Conservation (phyloP, 2,797 vertebrate genomes). For the Numenius phaeopus region DNA sequence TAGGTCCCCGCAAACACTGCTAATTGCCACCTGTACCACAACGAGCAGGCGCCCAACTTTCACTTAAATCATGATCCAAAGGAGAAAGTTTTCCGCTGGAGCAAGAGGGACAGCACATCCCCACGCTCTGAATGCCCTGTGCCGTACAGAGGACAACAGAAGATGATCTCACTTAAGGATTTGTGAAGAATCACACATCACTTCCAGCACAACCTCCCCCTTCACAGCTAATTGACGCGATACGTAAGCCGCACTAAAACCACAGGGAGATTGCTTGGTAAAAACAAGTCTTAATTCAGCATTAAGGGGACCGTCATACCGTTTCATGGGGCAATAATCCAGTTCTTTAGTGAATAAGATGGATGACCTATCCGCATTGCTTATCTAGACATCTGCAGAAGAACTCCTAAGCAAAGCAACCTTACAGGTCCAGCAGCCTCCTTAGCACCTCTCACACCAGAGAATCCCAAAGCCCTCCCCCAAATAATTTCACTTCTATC, state of each 20-base stretch:
- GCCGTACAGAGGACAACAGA: not conserved
- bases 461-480: not conserved
- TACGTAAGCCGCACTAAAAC: not conserved
- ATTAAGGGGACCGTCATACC: constrained; percentile 29
- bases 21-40: not conserved
- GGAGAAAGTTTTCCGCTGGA: not conserved
- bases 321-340: constrained; percentile 56
- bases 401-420: not conserved
- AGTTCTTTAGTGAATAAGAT: constrained; percentile 5
- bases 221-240: not conserved
- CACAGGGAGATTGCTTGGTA: constrained; percentile 11
- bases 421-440: not conserved
- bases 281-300: constrained; percentile 54
- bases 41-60: not conserved
- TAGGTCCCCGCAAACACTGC: not conserved
- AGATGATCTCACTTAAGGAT: not conserved
- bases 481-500: not conserved
- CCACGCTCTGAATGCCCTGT: not conserved
- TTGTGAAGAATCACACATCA: not conserved
- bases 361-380: not conserved
- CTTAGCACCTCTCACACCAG: not conserved
- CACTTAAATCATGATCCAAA: not conserved
- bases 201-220: not conserved
- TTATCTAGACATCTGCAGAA: not conserved
- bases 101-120: not conserved